Evolutionary conservation across 35 echinoderm and acorn worm genomes (phyloP).

Genomic region (Ptychodera flava): DNA sequence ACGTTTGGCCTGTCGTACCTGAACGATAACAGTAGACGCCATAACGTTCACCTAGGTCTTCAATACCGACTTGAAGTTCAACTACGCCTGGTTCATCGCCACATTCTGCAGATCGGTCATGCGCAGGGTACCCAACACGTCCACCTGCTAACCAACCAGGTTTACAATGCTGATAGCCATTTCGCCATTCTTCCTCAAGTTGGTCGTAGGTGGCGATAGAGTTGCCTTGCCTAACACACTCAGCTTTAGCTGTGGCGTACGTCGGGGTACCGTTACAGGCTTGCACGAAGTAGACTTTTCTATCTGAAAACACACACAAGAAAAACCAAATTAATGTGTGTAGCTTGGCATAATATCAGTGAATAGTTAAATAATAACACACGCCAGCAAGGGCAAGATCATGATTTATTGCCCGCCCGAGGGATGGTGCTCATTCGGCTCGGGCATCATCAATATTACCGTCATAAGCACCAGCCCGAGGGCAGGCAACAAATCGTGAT

Average conservation of each 20-base stretch:
- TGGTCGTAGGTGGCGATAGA: background rate
- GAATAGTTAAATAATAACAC: background rate
- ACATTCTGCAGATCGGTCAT: background rate
- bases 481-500: too few species aligned
- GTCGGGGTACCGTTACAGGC: background rate
- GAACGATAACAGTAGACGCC: background rate
- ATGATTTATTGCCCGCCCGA: too few species aligned
- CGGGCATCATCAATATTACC: too few species aligned
- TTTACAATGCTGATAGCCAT: background rate
- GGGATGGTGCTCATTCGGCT: too few species aligned
- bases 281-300: background rate
- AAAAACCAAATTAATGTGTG: too few species aligned
- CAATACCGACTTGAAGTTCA: background rate
- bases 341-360: too few species aligned
- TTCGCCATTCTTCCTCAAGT: background rate
- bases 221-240: background rate
- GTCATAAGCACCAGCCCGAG: too few species aligned
- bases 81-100: background rate
- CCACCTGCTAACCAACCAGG: background rate
- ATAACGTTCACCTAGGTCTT: background rate
- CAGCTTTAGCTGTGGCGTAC: background rate
- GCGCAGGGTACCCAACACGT: background rate
- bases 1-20: background rate
- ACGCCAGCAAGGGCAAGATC: too few species aligned
- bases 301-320: background rate